phyloP scores from a whole-genome alignment of 2,113 vertebrate genomes.

The Procavia capensis region DNA sequence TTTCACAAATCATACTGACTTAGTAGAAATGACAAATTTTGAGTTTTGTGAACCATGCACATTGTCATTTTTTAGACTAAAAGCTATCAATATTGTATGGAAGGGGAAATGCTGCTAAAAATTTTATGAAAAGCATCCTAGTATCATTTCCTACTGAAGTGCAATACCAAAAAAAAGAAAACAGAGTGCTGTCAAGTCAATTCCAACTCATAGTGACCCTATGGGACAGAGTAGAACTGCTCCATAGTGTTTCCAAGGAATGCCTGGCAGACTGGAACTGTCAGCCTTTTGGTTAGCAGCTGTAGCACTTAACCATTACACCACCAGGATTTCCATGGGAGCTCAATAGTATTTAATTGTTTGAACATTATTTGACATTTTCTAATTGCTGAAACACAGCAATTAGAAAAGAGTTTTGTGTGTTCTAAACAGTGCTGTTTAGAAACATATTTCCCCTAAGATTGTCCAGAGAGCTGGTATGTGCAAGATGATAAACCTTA shows the following conservation, averaged over 20 bases:
- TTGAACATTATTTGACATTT: not conserved
- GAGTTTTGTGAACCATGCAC: not conserved
- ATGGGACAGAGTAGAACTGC: too few relatives aligned
- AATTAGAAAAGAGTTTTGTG: too few relatives aligned
- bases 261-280: too few relatives aligned
- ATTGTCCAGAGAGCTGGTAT: not conserved
- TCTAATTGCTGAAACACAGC: not conserved
- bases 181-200: too few relatives aligned
- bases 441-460: not conserved
- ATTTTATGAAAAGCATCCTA: not conserved
- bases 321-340: too few relatives aligned
- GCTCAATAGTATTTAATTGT: not conserved
- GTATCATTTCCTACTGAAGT: not conserved
- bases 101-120: not conserved
- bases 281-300: too few relatives aligned
- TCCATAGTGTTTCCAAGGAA: too few relatives aligned
- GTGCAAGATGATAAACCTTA: not conserved
- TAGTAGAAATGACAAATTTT: not conserved
- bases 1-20: constrained; percentile 38
- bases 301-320: too few relatives aligned
- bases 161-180: too few relatives aligned
- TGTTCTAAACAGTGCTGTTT: too few relatives aligned
- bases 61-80: not conserved
- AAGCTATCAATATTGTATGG: not conserved
- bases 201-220: too few relatives aligned